phyloP scores from a whole-genome alignment of 2,888 invertebrate genomes.

The Phytoseiulus persimilis region DNA sequence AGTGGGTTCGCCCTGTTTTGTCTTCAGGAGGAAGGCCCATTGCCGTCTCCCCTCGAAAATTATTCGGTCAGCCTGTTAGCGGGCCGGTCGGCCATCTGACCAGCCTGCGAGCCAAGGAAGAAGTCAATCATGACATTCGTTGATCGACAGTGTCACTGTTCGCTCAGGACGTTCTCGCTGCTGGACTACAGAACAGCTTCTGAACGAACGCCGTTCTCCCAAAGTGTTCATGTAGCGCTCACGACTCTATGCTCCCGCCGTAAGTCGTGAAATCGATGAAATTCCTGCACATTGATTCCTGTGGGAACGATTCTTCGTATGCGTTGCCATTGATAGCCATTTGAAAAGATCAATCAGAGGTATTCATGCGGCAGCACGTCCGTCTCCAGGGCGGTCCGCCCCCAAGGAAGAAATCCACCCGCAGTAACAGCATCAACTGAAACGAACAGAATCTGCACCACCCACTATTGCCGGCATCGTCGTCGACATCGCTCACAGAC shows the following conservation, averaged over 20 bases:
- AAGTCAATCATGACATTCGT: not conserved
- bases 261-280: not conserved
- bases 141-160: not conserved
- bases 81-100: not conserved
- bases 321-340: not conserved
- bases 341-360: not conserved
- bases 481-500: not conserved
- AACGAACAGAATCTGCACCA: not conserved
- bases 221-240: not conserved
- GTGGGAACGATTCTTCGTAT: not conserved
- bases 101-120: not conserved
- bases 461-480: not conserved
- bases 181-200: not conserved
- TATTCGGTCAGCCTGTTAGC: not conserved
- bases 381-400: not conserved
- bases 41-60: not conserved
- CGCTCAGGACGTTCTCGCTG: not conserved
- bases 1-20: not conserved
- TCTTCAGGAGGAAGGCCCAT: not conserved
- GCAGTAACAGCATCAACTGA: not conserved
- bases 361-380: not conserved
- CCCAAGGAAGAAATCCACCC: not conserved
- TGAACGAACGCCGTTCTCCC: not conserved
- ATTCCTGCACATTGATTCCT: constrained; percentile 5
- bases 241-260: not conserved